Evolutionary conservation across 37 sponge, comb jelly and placozoan species (phyloP), one percentile per base, ranked within the genome.

Genomic region (Ephydatia muelleri): DNA sequence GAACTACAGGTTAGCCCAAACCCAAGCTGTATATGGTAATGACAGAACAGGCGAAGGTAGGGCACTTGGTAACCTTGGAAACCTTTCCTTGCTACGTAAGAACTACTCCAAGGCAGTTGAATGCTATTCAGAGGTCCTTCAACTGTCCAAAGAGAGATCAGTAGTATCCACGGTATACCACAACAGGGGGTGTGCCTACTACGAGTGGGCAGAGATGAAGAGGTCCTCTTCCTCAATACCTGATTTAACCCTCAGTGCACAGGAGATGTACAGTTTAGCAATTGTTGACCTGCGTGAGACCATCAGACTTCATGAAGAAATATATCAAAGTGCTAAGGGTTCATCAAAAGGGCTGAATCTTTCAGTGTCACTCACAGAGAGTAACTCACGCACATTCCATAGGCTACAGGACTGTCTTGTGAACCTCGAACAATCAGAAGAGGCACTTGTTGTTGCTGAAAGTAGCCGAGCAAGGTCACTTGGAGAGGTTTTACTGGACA

Each of bases 1-100:
- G 30, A 65, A 87, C 65, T 93, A 86, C 84, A 88, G 89, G 28
- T 73, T 79, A 65, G 90, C 94, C 29, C 70, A 85, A 3, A 39
- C 78, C 31, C 94, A 93, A 26, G 80, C 91, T 48, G 70, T 93
- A 25, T 89, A 87, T 82, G 91, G 88, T 13, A 76, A 80, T 67
- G 91, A 93, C 48, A 37, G n/a, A 21, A 49, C 73, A 36, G 94
- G 88, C 2, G 91, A 93, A 43, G 90, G 85, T 14, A 49, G 94
- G 65, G 87, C 86, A 1, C 84, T 83, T 85, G 94, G 94, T 22
- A 93, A 93, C 82, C 83, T 93, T 38, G 94, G 94, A 19, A 93
- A 93, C 47, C 73, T 93, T 37, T 76, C 70, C 49, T 81, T 89
- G 76, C 25, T 87, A 26, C 40, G 75, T 29, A 90, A 87, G 35